A percentile compares a stretch with the other conserved stretches of the same genome.
phyloP scores from a whole-genome alignment of 2,888 invertebrate genomes.

The Didymodactylos carnosus region DNA sequence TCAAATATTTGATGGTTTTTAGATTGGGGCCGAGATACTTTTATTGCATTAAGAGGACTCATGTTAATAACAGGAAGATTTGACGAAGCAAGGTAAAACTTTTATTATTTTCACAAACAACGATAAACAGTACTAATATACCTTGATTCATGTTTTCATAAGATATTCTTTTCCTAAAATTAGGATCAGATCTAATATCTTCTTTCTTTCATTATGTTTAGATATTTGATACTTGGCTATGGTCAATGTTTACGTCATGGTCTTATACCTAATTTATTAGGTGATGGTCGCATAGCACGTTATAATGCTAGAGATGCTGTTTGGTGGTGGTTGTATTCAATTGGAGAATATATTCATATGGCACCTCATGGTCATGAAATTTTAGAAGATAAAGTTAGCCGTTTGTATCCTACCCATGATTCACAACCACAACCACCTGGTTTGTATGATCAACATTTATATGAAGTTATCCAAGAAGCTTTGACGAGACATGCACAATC shows the following conservation, averaged over 20 bases:
- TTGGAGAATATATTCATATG: constrained; percentile 43
- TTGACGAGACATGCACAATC: constrained; percentile 74
- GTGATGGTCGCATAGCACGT: constrained; percentile 56
- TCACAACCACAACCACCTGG: constrained; percentile 26
- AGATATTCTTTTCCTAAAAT: too few species aligned
- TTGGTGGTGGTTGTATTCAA: constrained; percentile 94
- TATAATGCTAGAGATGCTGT: constrained; percentile 91
- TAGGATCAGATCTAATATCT: too few species aligned
- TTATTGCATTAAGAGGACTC: constrained; percentile 73
- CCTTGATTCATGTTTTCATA: too few species aligned
- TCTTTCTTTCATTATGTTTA: too few species aligned
- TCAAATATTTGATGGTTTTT: too few species aligned
- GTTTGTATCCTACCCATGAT: constrained; percentile 72
- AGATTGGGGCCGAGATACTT: constrained; percentile 98
- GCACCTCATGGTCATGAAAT: constrained; percentile 51
- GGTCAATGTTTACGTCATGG: constrained; percentile 83
- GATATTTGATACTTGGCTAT: constrained; percentile 56
- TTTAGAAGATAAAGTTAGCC: constrained; percentile 53
- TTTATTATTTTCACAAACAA: too few species aligned
- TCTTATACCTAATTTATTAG: constrained; percentile 81
- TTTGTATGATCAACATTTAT: constrained; percentile 50
- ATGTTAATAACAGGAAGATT: constrained; percentile 65
- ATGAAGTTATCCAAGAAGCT: constrained; percentile 79
- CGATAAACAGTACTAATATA: too few species aligned
- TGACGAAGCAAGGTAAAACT: too few species aligned